Evolutionary conservation across 53 echinoderm and acorn worm genomes (phyloP), one percentile per base, ranked within the genome.

Genomic region (Apostichopus leukothele): DNA sequence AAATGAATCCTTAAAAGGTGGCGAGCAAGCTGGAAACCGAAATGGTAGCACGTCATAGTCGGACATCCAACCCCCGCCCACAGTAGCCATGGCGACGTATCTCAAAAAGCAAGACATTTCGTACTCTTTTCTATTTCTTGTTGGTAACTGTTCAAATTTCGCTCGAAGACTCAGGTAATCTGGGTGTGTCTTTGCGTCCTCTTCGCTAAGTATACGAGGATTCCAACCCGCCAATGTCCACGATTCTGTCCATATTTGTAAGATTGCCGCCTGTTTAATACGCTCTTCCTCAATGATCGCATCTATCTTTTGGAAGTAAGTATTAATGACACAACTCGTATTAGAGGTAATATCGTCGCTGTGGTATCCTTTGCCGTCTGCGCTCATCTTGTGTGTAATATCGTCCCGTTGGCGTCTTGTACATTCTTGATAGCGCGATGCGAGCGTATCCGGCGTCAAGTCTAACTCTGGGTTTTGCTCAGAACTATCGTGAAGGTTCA

Each of bases 61-160:
- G 7, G 77, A 76, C 77, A 76, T 76, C 77, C 77, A 76, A 9
- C 77, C 77, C 7, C 77, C 77, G 13, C 77, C 77, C 12, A 76
- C 50, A 5, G 1, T 21, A 5, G 77, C 77, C 77, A 76, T 76
- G 6, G 77, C 77, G 11, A 76, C 26, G 50, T 76, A 76, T 27
- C 77, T 22, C 77, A 76, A 26, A 52, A 76, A 76, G 50, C 77
- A 76, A 10, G 77, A 39, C 7, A 76, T 4, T 52, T 76, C 77
- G 77, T 76, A 76, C 0, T 27, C 50, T 52, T 76, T 76, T 5
- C 11, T 16, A 52, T 76, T 76, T 16, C 3, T 8, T 13, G 77
- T 76, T 8, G 77, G 77, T 13, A 76, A 52, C 9, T 26, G 0
- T 14, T 51, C 39, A 21, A 76, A 76, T 52, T 76, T 22, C 16